Percentiles rank a stretch among this genome's conserved stretches.
These are phyloP conservation scores for Andinoacara biseriatus DNA, from an alignment of 2,113 vertebrate genomes.

Conservation along the genomic window DNA sequence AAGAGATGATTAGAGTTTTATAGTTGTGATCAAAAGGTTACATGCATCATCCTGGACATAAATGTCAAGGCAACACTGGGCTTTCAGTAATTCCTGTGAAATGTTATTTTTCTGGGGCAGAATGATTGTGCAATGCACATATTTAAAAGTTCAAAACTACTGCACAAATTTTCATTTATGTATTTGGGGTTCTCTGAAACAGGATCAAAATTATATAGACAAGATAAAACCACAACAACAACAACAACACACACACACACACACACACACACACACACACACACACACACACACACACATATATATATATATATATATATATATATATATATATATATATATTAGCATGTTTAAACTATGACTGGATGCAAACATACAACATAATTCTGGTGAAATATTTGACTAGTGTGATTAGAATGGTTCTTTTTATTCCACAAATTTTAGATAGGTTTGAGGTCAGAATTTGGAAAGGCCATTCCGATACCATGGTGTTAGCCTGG, in stretches of 20 bases:
- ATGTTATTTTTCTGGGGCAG: not conserved
- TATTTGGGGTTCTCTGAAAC: not conserved
- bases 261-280: too few relatives aligned
- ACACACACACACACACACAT: too few relatives aligned
- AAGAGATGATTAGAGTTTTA: slow-evolving; percentile 1
- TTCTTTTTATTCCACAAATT: not conserved
- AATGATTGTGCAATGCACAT: not conserved
- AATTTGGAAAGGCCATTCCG: not conserved
- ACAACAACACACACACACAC: too few relatives aligned
- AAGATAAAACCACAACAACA: not conserved
- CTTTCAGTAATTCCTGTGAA: not conserved
- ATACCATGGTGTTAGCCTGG: not conserved
- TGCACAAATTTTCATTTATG: not conserved
- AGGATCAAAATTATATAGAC: not conserved
- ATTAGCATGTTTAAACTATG: too few relatives aligned
- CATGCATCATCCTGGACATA: not conserved
- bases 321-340: too few relatives aligned
- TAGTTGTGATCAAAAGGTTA: not conserved
- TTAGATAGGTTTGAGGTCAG: not conserved
- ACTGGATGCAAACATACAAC: too few relatives aligned
- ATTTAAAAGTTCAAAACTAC: not conserved
- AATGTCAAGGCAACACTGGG: not conserved
- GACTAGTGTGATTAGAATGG: not conserved
- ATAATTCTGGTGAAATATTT: not conserved
- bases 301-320: too few relatives aligned